A percentile compares a stretch with the other conserved stretches of the same genome.
These are phyloP conservation scores for Corythucha ciliata DNA, from an alignment of 2,888 invertebrate genomes.

Conservation along the genomic window DNA sequence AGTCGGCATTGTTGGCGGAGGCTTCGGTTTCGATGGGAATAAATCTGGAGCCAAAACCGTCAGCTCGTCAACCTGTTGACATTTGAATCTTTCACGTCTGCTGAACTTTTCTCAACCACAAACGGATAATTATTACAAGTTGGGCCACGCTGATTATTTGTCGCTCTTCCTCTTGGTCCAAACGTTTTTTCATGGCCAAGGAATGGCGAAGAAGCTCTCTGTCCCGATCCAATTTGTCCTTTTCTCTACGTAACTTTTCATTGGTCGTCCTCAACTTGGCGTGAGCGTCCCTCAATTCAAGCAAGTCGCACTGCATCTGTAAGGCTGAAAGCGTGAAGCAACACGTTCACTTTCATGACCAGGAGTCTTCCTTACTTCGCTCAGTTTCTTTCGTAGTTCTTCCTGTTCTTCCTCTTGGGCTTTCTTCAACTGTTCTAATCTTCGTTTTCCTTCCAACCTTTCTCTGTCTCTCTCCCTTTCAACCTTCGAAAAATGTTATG, in stretches of 20 bases:
- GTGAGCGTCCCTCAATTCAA: slow-evolving; percentile 83
- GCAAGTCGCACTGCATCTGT: slow-evolving; percentile 72
- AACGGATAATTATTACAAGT: slow-evolving; percentile 43
- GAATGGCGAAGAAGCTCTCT: slow-evolving; percentile 51
- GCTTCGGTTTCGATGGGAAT: slow-evolving; percentile 35
- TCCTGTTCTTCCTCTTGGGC: slow-evolving; percentile 81
- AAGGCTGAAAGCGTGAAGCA: slow-evolving; percentile 16
- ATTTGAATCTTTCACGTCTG: background rate
- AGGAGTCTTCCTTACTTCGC: slow-evolving; percentile 42
- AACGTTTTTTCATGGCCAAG: slow-evolving; percentile 44
- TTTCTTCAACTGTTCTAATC: slow-evolving; percentile 73
- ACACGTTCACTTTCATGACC: background rate
- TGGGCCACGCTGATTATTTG: slow-evolving; percentile 63
- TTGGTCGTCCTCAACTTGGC: slow-evolving; percentile 83
- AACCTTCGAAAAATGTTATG: slow-evolving; percentile 49
- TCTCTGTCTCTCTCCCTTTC: slow-evolving; percentile 86
- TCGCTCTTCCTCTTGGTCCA: slow-evolving; percentile 58
- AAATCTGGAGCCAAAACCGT: slow-evolving; percentile 68
- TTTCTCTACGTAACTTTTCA: slow-evolving; percentile 78
- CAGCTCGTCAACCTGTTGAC: slow-evolving; percentile 54
- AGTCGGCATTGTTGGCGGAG: slow-evolving; percentile 48
- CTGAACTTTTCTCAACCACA: background rate
- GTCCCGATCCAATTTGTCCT: slow-evolving; percentile 74
- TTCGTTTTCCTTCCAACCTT: slow-evolving; percentile 72
- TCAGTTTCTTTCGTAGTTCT: slow-evolving; percentile 73